Percentiles rank a stretch among this genome's conserved stretches.
phyloP scores from a whole-genome alignment of 2,113 vertebrate species.

The Apodemus sylvaticus region DNA sequence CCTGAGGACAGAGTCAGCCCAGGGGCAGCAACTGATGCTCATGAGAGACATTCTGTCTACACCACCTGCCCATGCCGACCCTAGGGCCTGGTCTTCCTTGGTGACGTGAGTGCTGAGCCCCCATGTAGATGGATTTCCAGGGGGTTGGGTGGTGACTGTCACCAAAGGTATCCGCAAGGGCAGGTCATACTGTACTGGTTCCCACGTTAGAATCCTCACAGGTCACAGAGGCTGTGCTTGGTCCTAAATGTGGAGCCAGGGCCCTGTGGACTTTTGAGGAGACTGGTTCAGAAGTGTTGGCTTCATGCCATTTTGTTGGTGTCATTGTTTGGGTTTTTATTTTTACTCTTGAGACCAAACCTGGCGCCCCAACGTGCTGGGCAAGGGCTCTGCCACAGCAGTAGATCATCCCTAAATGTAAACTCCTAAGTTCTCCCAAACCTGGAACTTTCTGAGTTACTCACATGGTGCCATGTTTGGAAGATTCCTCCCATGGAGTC shows the following conservation, averaged over 20 bases:
- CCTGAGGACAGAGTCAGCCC: neutral
- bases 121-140: too few species aligned
- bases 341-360: neutral
- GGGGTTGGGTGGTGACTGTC: neutral
- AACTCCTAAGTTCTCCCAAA: neutral
- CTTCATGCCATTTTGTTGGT: neutral
- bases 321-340: neutral
- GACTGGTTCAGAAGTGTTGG: neutral
- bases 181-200: neutral
- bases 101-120: rapidly evolving
- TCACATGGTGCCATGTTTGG: neutral
- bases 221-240: neutral
- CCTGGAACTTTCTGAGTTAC: neutral
- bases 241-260: neutral
- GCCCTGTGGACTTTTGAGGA: neutral
- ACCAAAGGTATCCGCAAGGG: neutral
- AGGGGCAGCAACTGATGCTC: neutral
- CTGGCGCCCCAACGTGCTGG: neutral
- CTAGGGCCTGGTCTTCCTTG: neutral
- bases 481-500: too few species aligned
- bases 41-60: neutral
- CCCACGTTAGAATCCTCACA: too few species aligned
- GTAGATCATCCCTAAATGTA: neutral
- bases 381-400: neutral
- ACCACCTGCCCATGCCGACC: neutral